Conservation (phyloP, 2,888 invertebrate species). For the Campopleginae sp. region DNA sequence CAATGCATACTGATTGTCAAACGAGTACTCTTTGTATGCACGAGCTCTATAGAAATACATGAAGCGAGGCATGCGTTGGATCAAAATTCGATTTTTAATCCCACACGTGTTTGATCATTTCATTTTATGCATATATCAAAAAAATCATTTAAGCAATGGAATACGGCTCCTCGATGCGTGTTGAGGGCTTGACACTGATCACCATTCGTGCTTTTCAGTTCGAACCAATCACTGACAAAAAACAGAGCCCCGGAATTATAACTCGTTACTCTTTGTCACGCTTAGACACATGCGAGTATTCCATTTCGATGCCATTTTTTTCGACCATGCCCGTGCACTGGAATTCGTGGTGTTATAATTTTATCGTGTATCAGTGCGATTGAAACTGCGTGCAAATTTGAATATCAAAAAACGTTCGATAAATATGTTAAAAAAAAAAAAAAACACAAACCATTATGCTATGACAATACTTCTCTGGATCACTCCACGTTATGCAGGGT, state of each 20-base stretch:
- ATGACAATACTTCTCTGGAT: neutral
- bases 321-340: neutral
- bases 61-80: neutral
- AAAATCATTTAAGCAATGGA: conserved; percentile 5
- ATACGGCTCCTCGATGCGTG: conserved; percentile 14
- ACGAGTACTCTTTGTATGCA: conserved; percentile 20
- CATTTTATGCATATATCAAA: conserved; percentile 26
- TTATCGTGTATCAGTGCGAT: neutral
- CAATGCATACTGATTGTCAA: conserved; percentile 38
- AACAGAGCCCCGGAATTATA: conserved; percentile 23
- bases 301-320: neutral
- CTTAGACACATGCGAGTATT: conserved; percentile 7
- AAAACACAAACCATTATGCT: neutral
- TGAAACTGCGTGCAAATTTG: neutral
- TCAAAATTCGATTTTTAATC: conserved; percentile 50
- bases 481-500: too few relatives aligned
- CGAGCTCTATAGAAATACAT: conserved; percentile 17
- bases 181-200: neutral
- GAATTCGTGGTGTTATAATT: neutral
- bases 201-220: conserved; percentile 45
- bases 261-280: conserved; percentile 2
- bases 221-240: conserved; percentile 39
- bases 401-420: neutral
- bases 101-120: conserved; percentile 15
- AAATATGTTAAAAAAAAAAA: neutral